Conservation (phyloP, 2,888 invertebrate species). For the Thymelicus sylvestris region DNA sequence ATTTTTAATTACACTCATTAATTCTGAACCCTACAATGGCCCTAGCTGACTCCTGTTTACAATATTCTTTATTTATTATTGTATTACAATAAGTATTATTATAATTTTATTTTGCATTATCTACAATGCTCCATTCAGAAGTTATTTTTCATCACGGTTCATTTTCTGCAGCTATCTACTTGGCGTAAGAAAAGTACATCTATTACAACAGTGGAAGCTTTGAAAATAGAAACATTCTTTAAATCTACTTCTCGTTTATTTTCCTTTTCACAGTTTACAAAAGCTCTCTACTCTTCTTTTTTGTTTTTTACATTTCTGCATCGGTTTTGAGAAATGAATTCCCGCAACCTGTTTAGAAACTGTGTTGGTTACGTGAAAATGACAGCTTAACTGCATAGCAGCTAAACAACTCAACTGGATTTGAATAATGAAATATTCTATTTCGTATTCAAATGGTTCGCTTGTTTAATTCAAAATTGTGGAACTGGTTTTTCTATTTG, state of each 20-base stretch:
- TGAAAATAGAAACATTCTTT: constrained; percentile 3
- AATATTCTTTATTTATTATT: too few relatives aligned
- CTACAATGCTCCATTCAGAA: too few relatives aligned
- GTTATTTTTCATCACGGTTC: neutral
- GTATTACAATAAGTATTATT: too few relatives aligned
- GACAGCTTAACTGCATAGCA: constrained; percentile 31
- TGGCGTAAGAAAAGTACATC: neutral
- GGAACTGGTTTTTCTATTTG: neutral
- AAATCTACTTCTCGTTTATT: neutral
- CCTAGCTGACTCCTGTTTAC: too few relatives aligned
- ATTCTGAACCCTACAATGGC: too few relatives aligned
- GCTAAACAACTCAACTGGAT: constrained; percentile 30
- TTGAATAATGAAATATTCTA: constrained; percentile 36
- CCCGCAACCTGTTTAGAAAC: constrained; percentile 28
- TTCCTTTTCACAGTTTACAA: constrained; percentile 1
- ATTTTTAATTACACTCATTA: too few relatives aligned
- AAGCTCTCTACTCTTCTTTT: neutral
- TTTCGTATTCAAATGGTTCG: constrained; percentile 19
- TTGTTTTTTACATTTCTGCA: constrained; percentile 23
- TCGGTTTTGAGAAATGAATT: constrained; percentile 29
- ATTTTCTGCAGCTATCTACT: neutral
- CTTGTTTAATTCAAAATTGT: constrained; percentile 16
- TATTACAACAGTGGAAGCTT: neutral
- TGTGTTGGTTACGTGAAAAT: constrained; percentile 26
- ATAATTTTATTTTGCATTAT: too few relatives aligned